Conservation (phyloP, 2,888 invertebrate species). For the Cyrtodaria siliqua region DNA sequence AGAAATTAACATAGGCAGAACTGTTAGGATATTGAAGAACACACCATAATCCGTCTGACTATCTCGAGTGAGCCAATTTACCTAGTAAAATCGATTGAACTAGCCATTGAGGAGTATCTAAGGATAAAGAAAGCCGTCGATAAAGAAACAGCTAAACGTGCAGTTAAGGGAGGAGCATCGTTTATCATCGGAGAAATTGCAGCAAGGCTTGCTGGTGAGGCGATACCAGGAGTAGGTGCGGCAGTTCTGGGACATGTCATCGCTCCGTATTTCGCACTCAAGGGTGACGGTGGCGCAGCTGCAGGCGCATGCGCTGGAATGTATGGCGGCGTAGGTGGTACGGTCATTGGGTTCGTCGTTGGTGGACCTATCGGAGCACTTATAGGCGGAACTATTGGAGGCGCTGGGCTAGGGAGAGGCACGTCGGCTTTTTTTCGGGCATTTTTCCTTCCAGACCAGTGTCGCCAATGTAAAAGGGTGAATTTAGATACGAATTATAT, state of each 20-base stretch:
- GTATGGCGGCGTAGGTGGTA: conserved; percentile 10
- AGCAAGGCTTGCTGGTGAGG: background rate
- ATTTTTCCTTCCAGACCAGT: background rate
- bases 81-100: too few relatives aligned
- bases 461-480: background rate
- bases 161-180: background rate
- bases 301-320: conserved; percentile 2
- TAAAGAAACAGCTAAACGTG: too few relatives aligned
- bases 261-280: conserved; percentile 10
- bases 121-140: too few relatives aligned
- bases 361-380: conserved; percentile 14
- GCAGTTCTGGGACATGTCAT: conserved; percentile 11
- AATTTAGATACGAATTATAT: background rate
- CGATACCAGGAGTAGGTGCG: conserved; percentile 2
- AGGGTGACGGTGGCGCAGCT: conserved; percentile 5
- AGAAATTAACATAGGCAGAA: too few relatives aligned
- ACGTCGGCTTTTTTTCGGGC: background rate
- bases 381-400: conserved; percentile 5
- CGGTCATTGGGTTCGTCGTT: conserved; percentile 6
- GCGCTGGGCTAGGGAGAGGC: conserved; percentile 4
- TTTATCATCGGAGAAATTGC: conserved; percentile 15
- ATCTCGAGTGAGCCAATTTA: too few relatives aligned
- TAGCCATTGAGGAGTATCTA: too few relatives aligned
- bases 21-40: too few relatives aligned
- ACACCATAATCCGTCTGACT: too few relatives aligned